Conservation (phyloP, 1,140 invertebrate species). For the Platorchestia sp. region DNA sequence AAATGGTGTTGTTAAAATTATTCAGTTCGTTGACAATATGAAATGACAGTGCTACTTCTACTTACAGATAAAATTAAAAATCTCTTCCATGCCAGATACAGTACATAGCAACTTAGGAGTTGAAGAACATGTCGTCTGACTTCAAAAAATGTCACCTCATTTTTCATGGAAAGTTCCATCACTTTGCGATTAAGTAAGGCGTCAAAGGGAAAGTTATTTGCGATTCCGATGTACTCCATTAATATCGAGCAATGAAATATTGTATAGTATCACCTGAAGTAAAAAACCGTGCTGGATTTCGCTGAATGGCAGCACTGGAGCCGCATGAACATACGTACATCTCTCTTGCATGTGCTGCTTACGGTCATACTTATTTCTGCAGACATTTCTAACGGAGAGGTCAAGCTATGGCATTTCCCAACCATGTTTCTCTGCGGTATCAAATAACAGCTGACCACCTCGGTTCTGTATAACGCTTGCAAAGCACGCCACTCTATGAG, state of each 20-base stretch:
- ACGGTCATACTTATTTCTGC: not conserved
- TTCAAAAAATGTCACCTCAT: not conserved
- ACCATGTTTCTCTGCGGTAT: not conserved
- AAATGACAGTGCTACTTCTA: too few relatives aligned
- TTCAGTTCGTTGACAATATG: too few relatives aligned
- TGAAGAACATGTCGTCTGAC: not conserved
- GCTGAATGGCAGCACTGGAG: not conserved
- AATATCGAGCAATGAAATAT: not conserved
- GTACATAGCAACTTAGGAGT: too few relatives aligned
- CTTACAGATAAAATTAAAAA: too few relatives aligned
- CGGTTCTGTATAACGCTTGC: not conserved
- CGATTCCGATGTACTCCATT: not conserved
- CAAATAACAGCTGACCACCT: not conserved
- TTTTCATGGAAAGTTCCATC: not conserved
- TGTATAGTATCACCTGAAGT: not conserved
- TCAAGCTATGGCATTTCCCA: not conserved
- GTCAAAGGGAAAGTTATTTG: not conserved
- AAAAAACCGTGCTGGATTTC: not conserved
- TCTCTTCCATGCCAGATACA: too few relatives aligned
- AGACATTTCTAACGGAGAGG: not conserved
- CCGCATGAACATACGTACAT: not conserved
- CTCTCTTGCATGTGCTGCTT: not conserved
- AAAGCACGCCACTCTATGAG: not conserved
- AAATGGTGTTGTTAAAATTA: too few relatives aligned
- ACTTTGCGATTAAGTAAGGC: not conserved